A percentile compares a stretch with the other conserved stretches of the same genome.
phyloP scores from a whole-genome alignment of 1,140 invertebrate genomes.

The Apolygus lucorum region DNA sequence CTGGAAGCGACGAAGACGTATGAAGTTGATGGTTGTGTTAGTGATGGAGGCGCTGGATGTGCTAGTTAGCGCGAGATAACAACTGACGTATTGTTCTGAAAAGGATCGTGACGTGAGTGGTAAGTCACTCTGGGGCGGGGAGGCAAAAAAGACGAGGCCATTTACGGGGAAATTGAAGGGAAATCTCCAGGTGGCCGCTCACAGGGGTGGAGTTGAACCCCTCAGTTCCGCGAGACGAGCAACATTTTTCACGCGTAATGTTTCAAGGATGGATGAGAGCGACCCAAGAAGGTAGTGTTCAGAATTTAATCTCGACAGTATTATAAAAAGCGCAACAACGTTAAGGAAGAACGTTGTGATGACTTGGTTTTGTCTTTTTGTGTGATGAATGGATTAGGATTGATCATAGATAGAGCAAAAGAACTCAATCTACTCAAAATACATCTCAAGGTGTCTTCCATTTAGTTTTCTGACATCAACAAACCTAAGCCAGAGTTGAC shows the following conservation, averaged over 20 bases:
- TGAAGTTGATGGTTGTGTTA: too few species aligned
- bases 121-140: neutral
- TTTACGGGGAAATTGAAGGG: neutral
- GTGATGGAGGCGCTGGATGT: neutral
- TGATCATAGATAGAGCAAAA: too few species aligned
- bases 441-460: too few species aligned
- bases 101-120: neutral
- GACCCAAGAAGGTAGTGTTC: neutral
- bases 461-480: too few species aligned
- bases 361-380: too few species aligned
- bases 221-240: neutral
- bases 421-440: too few species aligned
- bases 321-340: too few species aligned
- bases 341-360: too few species aligned
- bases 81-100: neutral
- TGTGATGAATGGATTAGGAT: too few species aligned
- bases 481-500: too few species aligned
- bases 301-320: neutral
- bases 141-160: neutral
- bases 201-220: neutral
- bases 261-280: neutral
- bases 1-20: too few species aligned
- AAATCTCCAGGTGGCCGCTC: neutral
- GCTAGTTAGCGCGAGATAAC: neutral
- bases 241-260: neutral